Base-by-base conservation (phyloP, 2,888 invertebrate species). In the Brachyptera risi region DNA sequence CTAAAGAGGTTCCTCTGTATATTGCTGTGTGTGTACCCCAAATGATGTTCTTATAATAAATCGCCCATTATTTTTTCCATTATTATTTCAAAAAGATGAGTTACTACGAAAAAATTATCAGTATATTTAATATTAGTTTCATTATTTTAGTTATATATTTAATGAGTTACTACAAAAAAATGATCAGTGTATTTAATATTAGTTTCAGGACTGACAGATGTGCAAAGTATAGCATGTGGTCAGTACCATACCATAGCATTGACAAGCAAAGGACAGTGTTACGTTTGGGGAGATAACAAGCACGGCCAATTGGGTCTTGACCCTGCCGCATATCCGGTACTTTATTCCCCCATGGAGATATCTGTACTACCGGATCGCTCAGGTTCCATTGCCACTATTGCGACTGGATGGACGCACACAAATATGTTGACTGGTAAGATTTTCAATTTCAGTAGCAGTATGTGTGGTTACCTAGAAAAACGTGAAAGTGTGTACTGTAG, bases 241-340 rank as follows among this genome's bases (percentile, higher is more conserved):
- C 91, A 93, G 74, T 86, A 90, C 70, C 91, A 92, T 72, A 86
- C 87, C 5, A 73, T 89, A 37, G 84, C 82, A 11, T 69, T 83
- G 58, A 79, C 78, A 42, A 72, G 73, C 21, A 73, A 76, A 66
- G 85, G 84, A 68, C 83, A 79, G 60, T 77, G 85, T 62, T 89
- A 79, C 78, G 85, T 79, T 13, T 90, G 91, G 84, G 95, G 95
- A 24, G 89, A 90, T 69, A 93, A 92, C 70, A 90, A 86, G 74
- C 86, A 85, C 73, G 88, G 92, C 0, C 93, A 94, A 71, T 75
- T 90, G 56, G 83, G 88, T 11, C 70, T 84, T 9, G 80, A 81
- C 67, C 74, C 79, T 58, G 75, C 76, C 56, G 17, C 56, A n/a
- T 44, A 57, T 59, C 57, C 60, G 49, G 56, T 4, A 26, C 51